phyloP scores from a whole-genome alignment of 2,113 vertebrate species.

The Seriola quinqueradiata region DNA sequence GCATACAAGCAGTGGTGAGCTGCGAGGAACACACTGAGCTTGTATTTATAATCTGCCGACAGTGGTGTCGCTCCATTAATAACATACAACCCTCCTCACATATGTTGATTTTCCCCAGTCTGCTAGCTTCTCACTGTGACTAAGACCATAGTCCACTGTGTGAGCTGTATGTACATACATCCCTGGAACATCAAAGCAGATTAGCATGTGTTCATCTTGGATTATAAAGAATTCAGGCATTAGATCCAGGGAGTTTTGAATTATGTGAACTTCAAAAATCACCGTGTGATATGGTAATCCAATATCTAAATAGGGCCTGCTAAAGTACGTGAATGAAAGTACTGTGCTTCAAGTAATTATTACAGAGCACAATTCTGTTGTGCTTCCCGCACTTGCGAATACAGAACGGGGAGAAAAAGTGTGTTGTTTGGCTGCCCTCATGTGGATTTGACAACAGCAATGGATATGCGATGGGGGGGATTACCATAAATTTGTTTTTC shows the following conservation, averaged over 20 bases:
- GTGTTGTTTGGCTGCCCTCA: constrained; percentile 76
- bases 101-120: constrained; percentile 49
- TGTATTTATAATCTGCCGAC: constrained; percentile 57
- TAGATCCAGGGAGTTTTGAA: constrained; percentile 56
- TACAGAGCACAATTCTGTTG: constrained; percentile 62
- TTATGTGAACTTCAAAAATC: constrained; percentile 61
- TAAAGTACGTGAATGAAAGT: constrained; percentile 59
- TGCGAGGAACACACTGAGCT: constrained; percentile 44
- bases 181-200: constrained; percentile 61
- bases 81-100: constrained; percentile 32
- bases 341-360: constrained; percentile 71
- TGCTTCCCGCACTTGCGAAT: constrained; percentile 40
- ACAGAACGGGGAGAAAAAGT: constrained; percentile 52
- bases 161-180: constrained; percentile 48
- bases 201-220: constrained; percentile 63
- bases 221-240: constrained; percentile 34
- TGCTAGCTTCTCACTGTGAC: constrained; percentile 33
- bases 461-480: constrained; percentile 60
- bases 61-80: constrained; percentile 42
- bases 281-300: constrained; percentile 63
- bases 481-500: constrained; percentile 82
- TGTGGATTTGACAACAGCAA: constrained; percentile 77
- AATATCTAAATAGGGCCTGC: constrained; percentile 53
- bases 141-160: constrained; percentile 19
- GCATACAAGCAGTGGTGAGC: constrained; percentile 33